These are phyloP conservation scores for Cinclus cinclus DNA, from an alignment of 2,113 vertebrate genomes.

Conservation along the genomic window DNA sequence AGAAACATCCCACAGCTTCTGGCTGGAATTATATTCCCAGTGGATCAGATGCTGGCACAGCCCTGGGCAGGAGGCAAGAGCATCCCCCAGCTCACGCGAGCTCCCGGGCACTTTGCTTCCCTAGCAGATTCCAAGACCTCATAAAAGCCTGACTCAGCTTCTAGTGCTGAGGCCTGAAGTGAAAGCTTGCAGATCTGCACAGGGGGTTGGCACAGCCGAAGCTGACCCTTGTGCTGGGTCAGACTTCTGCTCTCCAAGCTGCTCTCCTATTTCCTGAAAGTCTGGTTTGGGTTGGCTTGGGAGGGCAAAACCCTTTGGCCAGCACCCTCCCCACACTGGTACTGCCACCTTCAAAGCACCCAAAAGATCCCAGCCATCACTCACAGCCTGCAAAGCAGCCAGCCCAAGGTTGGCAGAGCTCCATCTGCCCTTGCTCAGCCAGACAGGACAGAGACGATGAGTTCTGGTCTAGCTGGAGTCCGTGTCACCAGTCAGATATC, in stretches of 20 bases:
- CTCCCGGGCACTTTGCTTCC: neutral
- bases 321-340: neutral
- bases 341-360: neutral
- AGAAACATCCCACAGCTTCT: neutral
- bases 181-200: constrained; percentile 40
- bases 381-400: neutral
- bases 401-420: neutral
- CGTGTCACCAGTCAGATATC: neutral
- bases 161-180: neutral
- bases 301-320: neutral
- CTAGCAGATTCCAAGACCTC: constrained; percentile 21
- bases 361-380: neutral
- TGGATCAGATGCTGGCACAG: neutral
- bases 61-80: neutral
- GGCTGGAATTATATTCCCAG: fast-evolving
- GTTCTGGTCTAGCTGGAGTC: neutral
- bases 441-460: fast-evolving
- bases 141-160: constrained; percentile 49
- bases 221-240: neutral
- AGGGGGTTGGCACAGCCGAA: neutral
- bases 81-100: neutral
- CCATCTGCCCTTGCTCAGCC: neutral
- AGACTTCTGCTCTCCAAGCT: neutral
- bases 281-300: neutral
- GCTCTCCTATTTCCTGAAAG: neutral